Base-by-base conservation (phyloP, 2,888 invertebrate species). In the Volucella inflata region DNA sequence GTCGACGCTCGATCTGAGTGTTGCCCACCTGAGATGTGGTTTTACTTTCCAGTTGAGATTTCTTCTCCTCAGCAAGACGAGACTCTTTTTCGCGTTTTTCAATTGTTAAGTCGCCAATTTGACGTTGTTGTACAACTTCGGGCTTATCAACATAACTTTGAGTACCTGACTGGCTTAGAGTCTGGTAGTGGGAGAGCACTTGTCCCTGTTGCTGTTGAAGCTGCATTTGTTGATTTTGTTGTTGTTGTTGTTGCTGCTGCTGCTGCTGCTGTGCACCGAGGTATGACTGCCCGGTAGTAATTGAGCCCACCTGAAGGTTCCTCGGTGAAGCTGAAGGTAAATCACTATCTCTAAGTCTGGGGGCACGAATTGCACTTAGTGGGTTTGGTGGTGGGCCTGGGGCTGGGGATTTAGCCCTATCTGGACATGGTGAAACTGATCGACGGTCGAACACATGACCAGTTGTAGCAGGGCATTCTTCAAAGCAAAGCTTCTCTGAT, bases 381-480 rank as follows among this genome's bases (percentile, higher is more conserved):
- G 95, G 95, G 91, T 95, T 95, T 55, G 94, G 94, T 83, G 95
- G 95, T 53, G 95, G 95, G 10, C 95, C 96, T 57, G 94, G 94
- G 2, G 95, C 96, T 14, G 96, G 96, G 10, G 96, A 96, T 77
- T 94, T 94, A 0, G 94, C 93, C 87, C 95, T 93, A 89, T 94
- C 94, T 60, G 95, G 95, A 87, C 95, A 94, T 8, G 95, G 95
- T 2, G 95, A 95, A 76, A 95, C 93, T 68, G 95, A 95, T 12
- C 94, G 93, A 21, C 94, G 95, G 88, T 95, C 94, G 87, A 94
- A 94, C 68, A 94, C 89, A 87, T 94, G 94, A 51, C 93, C 93
- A 89, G 94, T 94, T 2, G 94, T 93, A 6, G 95, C 94, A 70
- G 92, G 89, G 89, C 94, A 94, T 89, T 95, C 94, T 53, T 95